A percentile compares a stretch with the other conserved stretches of the same genome.
Evolutionary conservation across 2,113 vertebrate genomes (phyloP).

Genomic region (Rallus limicola): DNA sequence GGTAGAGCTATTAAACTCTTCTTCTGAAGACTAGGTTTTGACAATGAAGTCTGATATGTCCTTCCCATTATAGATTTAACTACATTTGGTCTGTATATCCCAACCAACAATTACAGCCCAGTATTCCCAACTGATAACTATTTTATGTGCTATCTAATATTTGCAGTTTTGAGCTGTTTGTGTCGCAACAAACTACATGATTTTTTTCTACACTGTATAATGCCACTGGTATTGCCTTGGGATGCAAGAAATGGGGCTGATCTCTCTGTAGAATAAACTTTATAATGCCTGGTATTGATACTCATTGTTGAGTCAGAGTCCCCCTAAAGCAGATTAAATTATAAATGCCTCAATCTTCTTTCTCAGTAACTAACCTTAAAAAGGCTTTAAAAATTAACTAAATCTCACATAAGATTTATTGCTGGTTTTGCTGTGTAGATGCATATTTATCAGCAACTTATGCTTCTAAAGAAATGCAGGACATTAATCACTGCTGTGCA

Average conservation of each 20-base stretch:
- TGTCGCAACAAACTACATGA: not conserved
- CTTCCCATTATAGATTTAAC: not conserved
- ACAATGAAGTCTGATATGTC: not conserved
- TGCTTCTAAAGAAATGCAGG: not conserved
- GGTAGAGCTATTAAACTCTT: not conserved
- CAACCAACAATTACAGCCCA: not conserved
- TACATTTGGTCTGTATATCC: not conserved
- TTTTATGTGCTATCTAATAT: not conserved
- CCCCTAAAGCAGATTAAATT: not conserved
- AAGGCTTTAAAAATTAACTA: not conserved
- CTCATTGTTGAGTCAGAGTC: not conserved
- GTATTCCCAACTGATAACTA: not conserved
- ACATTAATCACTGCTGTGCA: not conserved
- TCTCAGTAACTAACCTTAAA: not conserved
- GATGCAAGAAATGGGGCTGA: not conserved
- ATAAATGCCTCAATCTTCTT: not conserved
- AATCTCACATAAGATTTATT: not conserved
- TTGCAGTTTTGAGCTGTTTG: not conserved
- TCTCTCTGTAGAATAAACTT: not conserved
- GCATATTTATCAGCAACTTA: not conserved
- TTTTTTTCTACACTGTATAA: not conserved
- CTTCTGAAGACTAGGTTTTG: not conserved
- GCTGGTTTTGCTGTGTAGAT: not conserved
- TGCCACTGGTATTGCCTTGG: not conserved
- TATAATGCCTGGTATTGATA: not conserved